Conservation (phyloP, 1,140 invertebrate species). For the Leptoteleia sp. region DNA sequence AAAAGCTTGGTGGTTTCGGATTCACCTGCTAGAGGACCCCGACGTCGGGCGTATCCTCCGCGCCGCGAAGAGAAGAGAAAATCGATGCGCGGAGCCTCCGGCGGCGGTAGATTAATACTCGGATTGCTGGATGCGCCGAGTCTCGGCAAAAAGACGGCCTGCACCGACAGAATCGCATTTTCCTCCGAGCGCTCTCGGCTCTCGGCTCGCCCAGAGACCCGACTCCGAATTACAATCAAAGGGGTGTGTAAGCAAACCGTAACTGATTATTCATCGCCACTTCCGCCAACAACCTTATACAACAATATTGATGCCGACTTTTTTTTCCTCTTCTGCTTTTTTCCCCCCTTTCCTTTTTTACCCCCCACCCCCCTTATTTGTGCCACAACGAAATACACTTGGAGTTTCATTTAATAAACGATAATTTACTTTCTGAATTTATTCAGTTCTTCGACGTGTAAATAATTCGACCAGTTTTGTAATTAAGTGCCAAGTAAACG, state of each 20-base stretch:
- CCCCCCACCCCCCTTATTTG: too few relatives aligned
- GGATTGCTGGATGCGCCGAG: constrained; percentile 49
- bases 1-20: constrained; percentile 48
- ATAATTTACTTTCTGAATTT: too few relatives aligned
- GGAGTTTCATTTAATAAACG: constrained; percentile 31
- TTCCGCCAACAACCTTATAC: constrained; percentile 46
- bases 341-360: too few relatives aligned
- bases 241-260: constrained; percentile 60
- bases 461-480: too few relatives aligned
- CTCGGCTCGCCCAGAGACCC: constrained; percentile 12
- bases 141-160: constrained; percentile 29
- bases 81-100: constrained; percentile 63
- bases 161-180: constrained; percentile 48
- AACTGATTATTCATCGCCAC: constrained; percentile 54
- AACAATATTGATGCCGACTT: constrained; percentile 34
- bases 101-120: constrained; percentile 61
- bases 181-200: constrained; percentile 53
- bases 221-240: constrained; percentile 53
- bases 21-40: constrained; percentile 63
- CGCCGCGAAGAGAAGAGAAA: constrained; percentile 51
- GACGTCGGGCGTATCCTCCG: constrained; percentile 44
- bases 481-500: too few relatives aligned
- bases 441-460: too few relatives aligned
- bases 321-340: too few relatives aligned
- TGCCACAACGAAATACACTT: neutral